These are phyloP conservation scores for Odontophorus gujanensis DNA, from an alignment of 2,113 vertebrate genomes.

Conservation along the genomic window DNA sequence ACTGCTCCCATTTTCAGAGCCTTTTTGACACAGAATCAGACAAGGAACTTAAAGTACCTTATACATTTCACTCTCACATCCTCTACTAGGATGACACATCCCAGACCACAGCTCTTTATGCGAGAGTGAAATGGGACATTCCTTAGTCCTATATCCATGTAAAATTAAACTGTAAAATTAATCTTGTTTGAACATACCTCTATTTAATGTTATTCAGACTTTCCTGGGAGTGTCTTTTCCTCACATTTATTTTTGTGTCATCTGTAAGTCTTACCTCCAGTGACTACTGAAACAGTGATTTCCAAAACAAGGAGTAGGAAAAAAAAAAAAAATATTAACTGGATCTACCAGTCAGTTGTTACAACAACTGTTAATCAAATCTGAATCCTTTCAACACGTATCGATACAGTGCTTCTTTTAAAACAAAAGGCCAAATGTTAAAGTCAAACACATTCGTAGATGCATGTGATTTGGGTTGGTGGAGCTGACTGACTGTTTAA, in stretches of 20 bases:
- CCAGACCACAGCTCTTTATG: background rate
- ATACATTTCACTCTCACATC: background rate
- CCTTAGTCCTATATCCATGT: background rate
- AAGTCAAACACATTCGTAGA: background rate
- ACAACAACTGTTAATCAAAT: background rate
- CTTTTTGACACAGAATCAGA: background rate
- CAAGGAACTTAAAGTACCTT: background rate
- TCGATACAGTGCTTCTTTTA: background rate
- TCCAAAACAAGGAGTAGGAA: background rate
- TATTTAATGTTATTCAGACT: background rate
- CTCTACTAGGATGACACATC: background rate
- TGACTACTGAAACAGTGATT: background rate
- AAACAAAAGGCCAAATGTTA: background rate
- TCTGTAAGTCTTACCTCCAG: background rate
- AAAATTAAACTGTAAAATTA: background rate
- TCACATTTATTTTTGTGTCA: background rate
- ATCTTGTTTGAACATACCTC: background rate
- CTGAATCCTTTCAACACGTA: background rate
- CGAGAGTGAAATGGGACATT: background rate
- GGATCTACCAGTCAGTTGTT: background rate
- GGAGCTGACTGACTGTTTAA: background rate
- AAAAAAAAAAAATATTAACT: background rate
- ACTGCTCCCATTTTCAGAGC: background rate
- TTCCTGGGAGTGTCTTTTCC: background rate
- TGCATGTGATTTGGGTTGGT: background rate